These are phyloP conservation scores for Caenorhabditis wallacei DNA, from an alignment of 2,888 invertebrate species.

Conservation along the genomic window DNA sequence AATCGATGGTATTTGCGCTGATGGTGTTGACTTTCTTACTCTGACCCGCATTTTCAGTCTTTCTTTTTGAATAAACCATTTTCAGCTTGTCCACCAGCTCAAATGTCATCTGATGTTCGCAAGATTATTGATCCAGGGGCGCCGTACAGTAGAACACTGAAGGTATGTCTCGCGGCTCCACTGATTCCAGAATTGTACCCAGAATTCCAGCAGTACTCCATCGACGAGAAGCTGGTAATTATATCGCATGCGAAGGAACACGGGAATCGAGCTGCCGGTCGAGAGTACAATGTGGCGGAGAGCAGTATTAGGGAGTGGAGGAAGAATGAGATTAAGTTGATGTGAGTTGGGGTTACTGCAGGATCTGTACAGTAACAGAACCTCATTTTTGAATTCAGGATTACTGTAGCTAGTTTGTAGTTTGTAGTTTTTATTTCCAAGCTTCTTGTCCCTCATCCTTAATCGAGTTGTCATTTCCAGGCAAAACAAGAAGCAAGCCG, in stretches of 20 bases:
- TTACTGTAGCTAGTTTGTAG: too few relatives aligned
- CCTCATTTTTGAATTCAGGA: too few relatives aligned
- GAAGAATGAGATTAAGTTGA: slow-evolving; percentile 80
- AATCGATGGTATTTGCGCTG: slow-evolving; percentile 32
- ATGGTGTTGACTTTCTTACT: neutral
- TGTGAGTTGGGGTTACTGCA: slow-evolving; percentile 39
- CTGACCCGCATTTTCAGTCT: neutral
- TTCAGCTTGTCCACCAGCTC: neutral
- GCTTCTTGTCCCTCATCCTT: too few relatives aligned
- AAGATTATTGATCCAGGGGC: slow-evolving; percentile 19
- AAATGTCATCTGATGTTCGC: slow-evolving; percentile 56
- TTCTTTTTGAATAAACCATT: neutral
- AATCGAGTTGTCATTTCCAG: too few relatives aligned
- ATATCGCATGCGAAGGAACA: slow-evolving; percentile 74
- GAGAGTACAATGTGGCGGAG: slow-evolving; percentile 82
- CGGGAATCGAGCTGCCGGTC: slow-evolving; percentile 79
- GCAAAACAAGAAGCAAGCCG: too few relatives aligned
- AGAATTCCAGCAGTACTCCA: slow-evolving; percentile 64
- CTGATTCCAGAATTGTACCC: neutral
- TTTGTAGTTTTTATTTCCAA: too few relatives aligned
- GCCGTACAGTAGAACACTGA: slow-evolving; percentile 42
- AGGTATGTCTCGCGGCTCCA: slow-evolving; percentile 7
- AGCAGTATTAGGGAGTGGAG: slow-evolving; percentile 82
- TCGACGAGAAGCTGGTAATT: slow-evolving; percentile 79
- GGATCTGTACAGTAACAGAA: too few relatives aligned